Percentiles rank a stretch among this genome's conserved stretches.
Conservation (phyloP, 2,888 invertebrate genomes). For the Ophioninae sp. region DNA sequence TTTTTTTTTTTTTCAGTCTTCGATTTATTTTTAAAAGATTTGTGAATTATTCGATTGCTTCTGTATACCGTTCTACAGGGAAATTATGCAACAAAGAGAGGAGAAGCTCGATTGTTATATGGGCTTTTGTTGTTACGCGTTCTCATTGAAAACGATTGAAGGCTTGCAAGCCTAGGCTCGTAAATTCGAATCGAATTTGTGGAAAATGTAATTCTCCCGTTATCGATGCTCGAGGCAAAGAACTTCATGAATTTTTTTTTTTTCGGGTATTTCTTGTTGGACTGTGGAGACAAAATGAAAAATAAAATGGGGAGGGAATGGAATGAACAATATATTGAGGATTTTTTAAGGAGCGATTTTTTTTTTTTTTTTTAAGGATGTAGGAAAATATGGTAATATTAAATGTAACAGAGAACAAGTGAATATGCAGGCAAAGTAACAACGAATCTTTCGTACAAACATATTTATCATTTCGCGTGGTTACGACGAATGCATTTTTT, state of each 20-base stretch:
- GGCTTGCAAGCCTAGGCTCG: not conserved
- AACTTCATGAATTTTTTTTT: constrained; percentile 43
- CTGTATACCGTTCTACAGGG: constrained; percentile 15
- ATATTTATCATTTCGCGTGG: constrained; percentile 53
- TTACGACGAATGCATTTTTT: constrained; percentile 46
- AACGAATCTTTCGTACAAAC: constrained; percentile 67
- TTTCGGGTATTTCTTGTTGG: constrained; percentile 6
- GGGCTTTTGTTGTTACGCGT: not conserved
- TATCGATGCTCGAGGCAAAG: constrained; percentile 13
- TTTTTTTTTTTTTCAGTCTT: not conserved
- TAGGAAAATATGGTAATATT: constrained; percentile 40
- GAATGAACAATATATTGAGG: constrained; percentile 26
- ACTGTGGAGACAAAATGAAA: constrained; percentile 20
- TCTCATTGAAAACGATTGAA: constrained; percentile 10
- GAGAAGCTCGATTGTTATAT: constrained; percentile 24
- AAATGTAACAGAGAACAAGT: constrained; percentile 58
- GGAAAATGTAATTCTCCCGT: constrained; percentile 7
- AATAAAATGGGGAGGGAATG: constrained; percentile 1
- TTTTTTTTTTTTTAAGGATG: constrained; percentile 51
- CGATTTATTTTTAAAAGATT: not conserved
- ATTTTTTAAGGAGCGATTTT: constrained; percentile 9
- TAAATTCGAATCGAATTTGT: constrained; percentile 19
- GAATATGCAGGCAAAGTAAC: constrained; percentile 70
- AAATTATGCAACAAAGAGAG: constrained; percentile 23
- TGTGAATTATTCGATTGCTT: not conserved